Evolutionary conservation across 2,888 invertebrate species (phyloP), one percentile per base, ranked within the genome.

Genomic region (Sthenelais limicola): DNA sequence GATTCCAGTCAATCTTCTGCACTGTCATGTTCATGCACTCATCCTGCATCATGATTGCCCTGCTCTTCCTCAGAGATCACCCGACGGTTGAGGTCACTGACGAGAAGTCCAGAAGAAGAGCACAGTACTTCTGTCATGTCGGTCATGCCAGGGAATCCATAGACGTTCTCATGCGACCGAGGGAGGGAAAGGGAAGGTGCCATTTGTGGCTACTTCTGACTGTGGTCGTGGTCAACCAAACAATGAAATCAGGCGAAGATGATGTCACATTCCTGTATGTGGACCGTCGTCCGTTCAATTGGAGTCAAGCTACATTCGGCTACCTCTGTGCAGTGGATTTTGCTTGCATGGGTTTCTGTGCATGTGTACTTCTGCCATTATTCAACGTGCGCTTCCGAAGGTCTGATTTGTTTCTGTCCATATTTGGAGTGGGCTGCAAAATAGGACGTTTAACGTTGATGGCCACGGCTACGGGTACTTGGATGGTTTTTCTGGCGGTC

Each of bases 221-320:
- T 33, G 75, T 38, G 54, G 70, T 70, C 38, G 54, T 70, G 28
- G 51, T 70, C 70, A 70, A 70, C 54, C 70, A 70, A 28, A 70
- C 51, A 5, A 51, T 49, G 38, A 52, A 51, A 18, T 48, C 89
- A 92, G 95, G 95, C 84, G 95, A 95, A 83, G 92, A 91, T 76
- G 91, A 91, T 26, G 92, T 93, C 83, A 90, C 92, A 82, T 94
- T 92, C 79, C 86, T 95, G 58, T 95, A 94, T 83, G 92, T 94
- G 0, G 91, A 91, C 68, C 89, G 91, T 43, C 82, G 84, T 18
- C 92, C 92, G 47, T 93, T 95, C 82, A 86, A 91, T 72, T 95
- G 95, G 94, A 90, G 91, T 62, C 89, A 92, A 0, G 88, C 89
- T 0, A 89, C 90, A 12, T 94, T 91, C 83, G 95, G 94, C 82